Evolutionary conservation across 2,888 invertebrate species (phyloP).

Genomic region (Arge pagana): DNA sequence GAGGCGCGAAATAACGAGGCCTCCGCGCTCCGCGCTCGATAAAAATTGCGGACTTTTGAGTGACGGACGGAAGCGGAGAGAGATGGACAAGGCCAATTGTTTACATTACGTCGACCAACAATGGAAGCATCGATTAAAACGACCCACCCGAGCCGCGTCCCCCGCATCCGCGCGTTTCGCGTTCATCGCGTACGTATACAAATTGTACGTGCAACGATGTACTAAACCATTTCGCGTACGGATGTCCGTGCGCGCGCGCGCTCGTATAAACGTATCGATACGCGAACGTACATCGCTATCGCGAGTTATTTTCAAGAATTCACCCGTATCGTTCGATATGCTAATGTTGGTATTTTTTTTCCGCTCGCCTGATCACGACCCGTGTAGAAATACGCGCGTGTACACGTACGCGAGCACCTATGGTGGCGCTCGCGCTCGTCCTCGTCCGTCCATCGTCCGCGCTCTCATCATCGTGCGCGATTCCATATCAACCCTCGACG

Average conservation of each 20-base stretch:
- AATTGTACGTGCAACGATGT: no score
- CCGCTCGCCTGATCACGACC: constrained; percentile 20
- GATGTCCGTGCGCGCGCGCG: constrained; percentile 32
- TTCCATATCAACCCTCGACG: constrained; percentile 4
- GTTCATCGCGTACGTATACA: no score
- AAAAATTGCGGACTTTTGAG: constrained; percentile 55
- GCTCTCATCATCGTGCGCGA: no score
- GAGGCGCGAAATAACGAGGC: no score
- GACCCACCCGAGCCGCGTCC: constrained; percentile 3
- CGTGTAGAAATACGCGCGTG: no score
- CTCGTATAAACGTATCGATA: constrained; percentile 27
- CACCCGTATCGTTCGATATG: constrained; percentile 50
- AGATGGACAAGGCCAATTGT: constrained; percentile 58
- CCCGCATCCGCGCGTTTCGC: no score
- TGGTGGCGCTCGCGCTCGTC: background rate
- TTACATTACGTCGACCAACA: constrained; percentile 54
- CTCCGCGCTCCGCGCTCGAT: constrained; percentile 49
- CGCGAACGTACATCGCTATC: constrained; percentile 29
- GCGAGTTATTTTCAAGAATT: constrained; percentile 48
- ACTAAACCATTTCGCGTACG: no score
- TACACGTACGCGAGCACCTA: no score
- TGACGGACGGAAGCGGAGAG: constrained; percentile 55
- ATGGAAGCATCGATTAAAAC: constrained; percentile 40
- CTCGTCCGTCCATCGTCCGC: no score
- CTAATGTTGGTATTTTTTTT: constrained; percentile 23